Evolutionary conservation across 2,113 vertebrate genomes (phyloP).

Genomic region (Peromyscus leucopus): DNA sequence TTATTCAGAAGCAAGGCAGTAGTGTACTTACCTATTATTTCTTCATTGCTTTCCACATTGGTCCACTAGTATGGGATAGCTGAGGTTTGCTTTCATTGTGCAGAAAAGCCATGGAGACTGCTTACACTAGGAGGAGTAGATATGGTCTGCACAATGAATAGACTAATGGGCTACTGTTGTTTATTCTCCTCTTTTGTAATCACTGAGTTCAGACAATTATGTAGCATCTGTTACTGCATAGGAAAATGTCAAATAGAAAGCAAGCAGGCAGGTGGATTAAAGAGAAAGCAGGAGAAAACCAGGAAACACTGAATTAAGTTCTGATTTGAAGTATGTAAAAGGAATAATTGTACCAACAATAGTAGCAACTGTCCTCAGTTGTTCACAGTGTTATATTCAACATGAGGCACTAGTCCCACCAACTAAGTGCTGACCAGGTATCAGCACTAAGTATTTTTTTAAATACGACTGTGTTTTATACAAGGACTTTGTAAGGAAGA

Average conservation of each 20-base stretch:
- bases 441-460: slow-evolving; percentile 21
- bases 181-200: slow-evolving; percentile 98
- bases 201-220: slow-evolving; percentile 97
- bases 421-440: neutral
- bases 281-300: slow-evolving; percentile 67
- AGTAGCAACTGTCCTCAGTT: neutral
- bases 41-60: slow-evolving; percentile 83
- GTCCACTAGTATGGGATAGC: slow-evolving; percentile 81
- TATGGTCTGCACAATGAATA: slow-evolving; percentile 89
- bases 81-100: slow-evolving; percentile 83
- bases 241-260: slow-evolving; percentile 94
- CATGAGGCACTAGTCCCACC: neutral
- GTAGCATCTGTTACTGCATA: slow-evolving; percentile 95
- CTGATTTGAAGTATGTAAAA: slow-evolving; percentile 68
- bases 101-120: slow-evolving; percentile 79
- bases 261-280: slow-evolving; percentile 87
- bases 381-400: neutral
- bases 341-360: slow-evolving; percentile 6
- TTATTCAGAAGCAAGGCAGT: slow-evolving; percentile 79
- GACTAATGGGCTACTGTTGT: slow-evolving; percentile 98
- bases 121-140: slow-evolving; percentile 80
- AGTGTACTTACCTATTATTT: slow-evolving; percentile 81
- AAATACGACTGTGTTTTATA: slow-evolving; percentile 51
- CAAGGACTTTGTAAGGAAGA: neutral
- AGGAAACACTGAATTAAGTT: slow-evolving; percentile 67